phyloP scores from a whole-genome alignment of 2,113 vertebrate genomes.

The Dromaius novaehollandiae region DNA sequence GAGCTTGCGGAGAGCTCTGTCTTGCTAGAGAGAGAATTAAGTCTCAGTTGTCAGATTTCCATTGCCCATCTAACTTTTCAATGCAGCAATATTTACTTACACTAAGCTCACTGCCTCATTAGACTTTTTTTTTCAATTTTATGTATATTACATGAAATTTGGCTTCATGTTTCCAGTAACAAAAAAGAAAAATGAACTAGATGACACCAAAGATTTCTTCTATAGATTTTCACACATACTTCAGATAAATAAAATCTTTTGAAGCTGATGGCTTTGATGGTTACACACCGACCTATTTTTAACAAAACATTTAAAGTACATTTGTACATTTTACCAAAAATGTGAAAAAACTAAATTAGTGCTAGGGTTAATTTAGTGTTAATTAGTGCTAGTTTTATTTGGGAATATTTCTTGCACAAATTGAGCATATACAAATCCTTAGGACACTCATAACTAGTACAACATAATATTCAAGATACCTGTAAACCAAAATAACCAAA shows the following conservation, averaged over 20 bases:
- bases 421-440: not conserved
- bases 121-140: not conserved
- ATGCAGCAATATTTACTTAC: not conserved
- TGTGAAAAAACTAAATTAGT: not conserved
- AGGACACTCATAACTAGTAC: not conserved
- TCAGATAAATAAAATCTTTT: not conserved
- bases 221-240: not conserved
- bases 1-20: not conserved
- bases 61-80: not conserved
- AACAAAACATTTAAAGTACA: not conserved
- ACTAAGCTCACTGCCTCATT: not conserved
- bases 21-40: not conserved
- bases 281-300: not conserved
- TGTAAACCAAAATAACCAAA: not conserved
- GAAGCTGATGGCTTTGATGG: not conserved
- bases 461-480: not conserved
- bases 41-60: not conserved
- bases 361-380: too few relatives aligned
- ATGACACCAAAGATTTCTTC: not conserved
- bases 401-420: not conserved
- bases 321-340: not conserved
- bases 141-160: not conserved
- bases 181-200: not conserved
- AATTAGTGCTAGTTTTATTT: not conserved
- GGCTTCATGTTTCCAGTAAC: not conserved